Percentiles rank a stretch among this genome's conserved stretches.
Evolutionary conservation across 2,888 invertebrate species (phyloP).

Genomic region (Napeogenes sylphis): DNA sequence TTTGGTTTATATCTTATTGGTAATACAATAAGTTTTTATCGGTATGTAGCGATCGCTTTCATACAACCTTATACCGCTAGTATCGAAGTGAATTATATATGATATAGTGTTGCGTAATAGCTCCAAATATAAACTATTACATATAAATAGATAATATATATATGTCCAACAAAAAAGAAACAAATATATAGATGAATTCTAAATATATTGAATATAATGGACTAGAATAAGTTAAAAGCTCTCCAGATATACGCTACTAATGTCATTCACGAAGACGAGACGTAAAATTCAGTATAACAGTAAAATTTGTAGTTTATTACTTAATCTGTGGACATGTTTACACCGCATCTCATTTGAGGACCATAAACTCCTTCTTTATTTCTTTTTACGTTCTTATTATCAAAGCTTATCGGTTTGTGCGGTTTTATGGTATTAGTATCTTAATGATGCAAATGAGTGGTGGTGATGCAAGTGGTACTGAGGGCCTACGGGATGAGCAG

Average conservation of each 20-base stretch:
- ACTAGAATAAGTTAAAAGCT: not conserved
- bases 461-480: not conserved
- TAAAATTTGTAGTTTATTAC: constrained; percentile 34
- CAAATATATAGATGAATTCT: not conserved
- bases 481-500: too few species aligned
- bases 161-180: too few species aligned
- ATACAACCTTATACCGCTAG: too few species aligned
- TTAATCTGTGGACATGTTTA: constrained; percentile 35
- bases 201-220: not conserved
- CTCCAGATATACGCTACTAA: constrained; percentile 13
- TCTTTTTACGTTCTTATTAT: constrained; percentile 26
- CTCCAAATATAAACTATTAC: too few species aligned
- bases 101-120: too few species aligned
- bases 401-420: constrained; percentile 16
- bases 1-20: too few species aligned
- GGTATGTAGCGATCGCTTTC: too few species aligned
- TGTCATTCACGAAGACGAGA: constrained; percentile 20
- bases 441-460: not conserved
- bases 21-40: too few species aligned
- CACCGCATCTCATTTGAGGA: constrained; percentile 28
- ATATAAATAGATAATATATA: too few species aligned
- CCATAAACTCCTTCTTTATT: constrained; percentile 33
- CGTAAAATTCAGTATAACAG: constrained; percentile 30
- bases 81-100: too few species aligned
- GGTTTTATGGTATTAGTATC: not conserved